A percentile compares a stretch with the other conserved stretches of the same genome.
Conservation (phyloP, 2,888 invertebrate species). For the Amblyjoppa proteus region DNA sequence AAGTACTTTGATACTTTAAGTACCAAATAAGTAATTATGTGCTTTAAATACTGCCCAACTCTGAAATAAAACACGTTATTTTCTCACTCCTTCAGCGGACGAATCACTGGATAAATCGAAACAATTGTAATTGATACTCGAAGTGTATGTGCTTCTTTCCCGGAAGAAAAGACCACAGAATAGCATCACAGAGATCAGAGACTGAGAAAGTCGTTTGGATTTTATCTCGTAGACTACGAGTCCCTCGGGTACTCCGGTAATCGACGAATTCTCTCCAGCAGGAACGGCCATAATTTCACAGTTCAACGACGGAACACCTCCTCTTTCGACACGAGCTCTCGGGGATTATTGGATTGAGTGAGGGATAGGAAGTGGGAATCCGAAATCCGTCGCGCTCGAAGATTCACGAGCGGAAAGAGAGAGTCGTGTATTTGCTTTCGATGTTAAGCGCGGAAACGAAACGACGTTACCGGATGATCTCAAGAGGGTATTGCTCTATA, state of each 20-base stretch:
- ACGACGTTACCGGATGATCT: neutral
- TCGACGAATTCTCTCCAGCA: constrained; percentile 36
- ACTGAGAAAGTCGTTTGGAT: constrained; percentile 21
- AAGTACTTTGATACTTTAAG: no score
- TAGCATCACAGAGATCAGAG: constrained; percentile 14
- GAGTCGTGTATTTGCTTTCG: constrained; percentile 9
- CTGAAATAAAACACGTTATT: no score
- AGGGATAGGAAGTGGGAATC: constrained; percentile 69
- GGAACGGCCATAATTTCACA: constrained; percentile 80
- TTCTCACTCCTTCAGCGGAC: no score
- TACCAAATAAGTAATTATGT: no score
- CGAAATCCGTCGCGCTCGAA: constrained; percentile 49
- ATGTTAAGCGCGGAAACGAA: constrained; percentile 21
- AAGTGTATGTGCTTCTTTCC: neutral
- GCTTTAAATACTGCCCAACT: no score
- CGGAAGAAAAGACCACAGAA: neutral
- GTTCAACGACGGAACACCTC: constrained; percentile 72
- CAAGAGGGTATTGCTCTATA: constrained; percentile 6
- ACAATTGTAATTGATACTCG: neutral
- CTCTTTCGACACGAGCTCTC: constrained; percentile 73
- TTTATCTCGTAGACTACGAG: constrained; percentile 35
- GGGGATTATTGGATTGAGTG: constrained; percentile 79
- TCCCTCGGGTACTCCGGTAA: constrained; percentile 14
- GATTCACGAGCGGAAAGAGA: constrained; percentile 43
- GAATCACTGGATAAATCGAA: no score